Evolutionary conservation across 2,888 invertebrate genomes (phyloP).

Genomic region (Eulithis testata): DNA sequence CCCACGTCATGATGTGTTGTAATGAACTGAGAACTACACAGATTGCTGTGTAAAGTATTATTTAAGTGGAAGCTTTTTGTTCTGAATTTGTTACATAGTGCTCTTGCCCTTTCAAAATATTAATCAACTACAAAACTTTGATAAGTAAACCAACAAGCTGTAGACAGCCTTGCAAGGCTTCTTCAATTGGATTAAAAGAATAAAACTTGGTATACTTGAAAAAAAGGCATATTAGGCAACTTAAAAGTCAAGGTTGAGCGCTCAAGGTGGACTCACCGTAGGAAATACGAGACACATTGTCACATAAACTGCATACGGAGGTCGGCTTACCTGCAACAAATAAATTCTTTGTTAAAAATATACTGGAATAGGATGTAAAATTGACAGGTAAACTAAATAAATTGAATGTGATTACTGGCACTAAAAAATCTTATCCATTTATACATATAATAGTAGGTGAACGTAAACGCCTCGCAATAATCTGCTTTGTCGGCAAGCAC

Average conservation of each 20-base stretch:
- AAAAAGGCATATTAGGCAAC: conserved; percentile 26
- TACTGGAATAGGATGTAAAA: not conserved
- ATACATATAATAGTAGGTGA: too few relatives aligned
- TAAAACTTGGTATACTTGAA: conserved; percentile 2
- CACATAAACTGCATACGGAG: conserved; percentile 64
- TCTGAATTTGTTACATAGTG: not conserved
- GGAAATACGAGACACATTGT: conserved; percentile 55
- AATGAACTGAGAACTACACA: not conserved
- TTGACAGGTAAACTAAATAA: too few relatives aligned
- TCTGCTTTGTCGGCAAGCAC: conserved; percentile 22
- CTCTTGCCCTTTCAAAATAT: not conserved
- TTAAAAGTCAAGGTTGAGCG: conserved; percentile 48
- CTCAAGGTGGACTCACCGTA: conserved; percentile 65
- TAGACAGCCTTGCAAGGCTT: not conserved
- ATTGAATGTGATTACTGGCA: too few relatives aligned
- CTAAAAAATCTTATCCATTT: too few relatives aligned
- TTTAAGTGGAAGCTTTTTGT: not conserved
- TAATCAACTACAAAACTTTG: not conserved
- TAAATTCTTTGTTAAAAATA: conserved; percentile 33
- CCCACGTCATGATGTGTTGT: conserved; percentile 5
- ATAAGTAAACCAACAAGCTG: not conserved
- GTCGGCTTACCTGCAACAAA: conserved; percentile 77
- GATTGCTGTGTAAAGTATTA: not conserved
- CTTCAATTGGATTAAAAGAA: conserved; percentile 8
- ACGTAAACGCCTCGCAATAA: conserved; percentile 3